phyloP scores from a whole-genome alignment of 2,888 invertebrate genomes.

The Diaphora mendica region DNA sequence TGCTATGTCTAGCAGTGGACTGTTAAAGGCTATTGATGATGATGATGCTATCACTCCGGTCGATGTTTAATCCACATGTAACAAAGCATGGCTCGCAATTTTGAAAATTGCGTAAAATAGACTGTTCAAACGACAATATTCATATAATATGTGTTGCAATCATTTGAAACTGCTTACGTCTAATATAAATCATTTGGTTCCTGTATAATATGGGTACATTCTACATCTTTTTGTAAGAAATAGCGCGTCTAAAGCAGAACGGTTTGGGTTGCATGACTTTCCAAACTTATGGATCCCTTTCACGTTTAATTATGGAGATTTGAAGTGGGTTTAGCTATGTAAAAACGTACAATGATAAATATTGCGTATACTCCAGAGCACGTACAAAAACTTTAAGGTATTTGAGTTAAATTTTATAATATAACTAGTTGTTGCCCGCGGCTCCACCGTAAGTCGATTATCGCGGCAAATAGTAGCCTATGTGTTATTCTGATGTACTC shows the following conservation, averaged over 20 bases:
- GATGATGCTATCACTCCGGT: too few relatives aligned
- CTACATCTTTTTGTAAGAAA: background rate
- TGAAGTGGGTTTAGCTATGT: background rate
- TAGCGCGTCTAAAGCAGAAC: background rate
- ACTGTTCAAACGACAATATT: too few relatives aligned
- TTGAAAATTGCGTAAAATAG: too few relatives aligned
- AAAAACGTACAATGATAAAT: background rate
- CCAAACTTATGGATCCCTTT: background rate
- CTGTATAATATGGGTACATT: background rate
- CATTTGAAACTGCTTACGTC: background rate
- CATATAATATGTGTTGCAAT: background rate
- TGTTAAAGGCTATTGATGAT: too few relatives aligned
- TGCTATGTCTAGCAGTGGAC: too few relatives aligned
- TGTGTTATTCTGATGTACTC: too few relatives aligned
- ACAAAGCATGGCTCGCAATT: too few relatives aligned
- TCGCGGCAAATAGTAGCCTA: too few relatives aligned
- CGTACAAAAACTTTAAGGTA: background rate
- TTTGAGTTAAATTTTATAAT: too few relatives aligned
- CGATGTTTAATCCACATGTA: too few relatives aligned
- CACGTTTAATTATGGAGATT: constrained; percentile 15
- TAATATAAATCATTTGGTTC: background rate
- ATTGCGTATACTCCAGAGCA: background rate
- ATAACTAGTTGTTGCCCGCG: too few relatives aligned
- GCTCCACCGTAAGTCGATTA: too few relatives aligned
- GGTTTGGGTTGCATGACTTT: background rate